Evolutionary conservation across 1,140 invertebrate genomes (phyloP).

Genomic region (Proctacanthus coquilletti): DNA sequence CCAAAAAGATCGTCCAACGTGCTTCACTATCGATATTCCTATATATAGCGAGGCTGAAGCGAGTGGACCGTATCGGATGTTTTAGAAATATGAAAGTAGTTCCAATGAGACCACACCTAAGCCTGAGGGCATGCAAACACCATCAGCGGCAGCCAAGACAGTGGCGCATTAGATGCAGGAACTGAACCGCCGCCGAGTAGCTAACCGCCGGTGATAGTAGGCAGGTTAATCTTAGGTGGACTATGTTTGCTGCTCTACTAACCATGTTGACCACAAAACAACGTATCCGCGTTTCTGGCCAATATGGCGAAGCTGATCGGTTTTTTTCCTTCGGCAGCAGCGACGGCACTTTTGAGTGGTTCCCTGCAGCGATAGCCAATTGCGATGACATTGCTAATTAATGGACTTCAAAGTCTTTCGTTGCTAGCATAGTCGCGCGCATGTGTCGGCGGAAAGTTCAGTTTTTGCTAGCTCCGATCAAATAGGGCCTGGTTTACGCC

Average conservation of each 20-base stretch:
- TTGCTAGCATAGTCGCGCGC: too few species aligned
- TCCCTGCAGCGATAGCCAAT: not conserved
- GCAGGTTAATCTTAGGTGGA: too few species aligned
- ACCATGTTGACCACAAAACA: too few species aligned
- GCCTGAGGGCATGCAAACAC: slow-evolving; percentile 1
- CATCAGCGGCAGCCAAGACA: not conserved
- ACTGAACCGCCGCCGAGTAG: not conserved
- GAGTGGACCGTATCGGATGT: slow-evolving; percentile 4
- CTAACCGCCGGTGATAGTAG: too few species aligned
- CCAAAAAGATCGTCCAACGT: too few species aligned
- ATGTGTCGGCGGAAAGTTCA: too few species aligned
- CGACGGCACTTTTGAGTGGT: not conserved
- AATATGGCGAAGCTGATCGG: not conserved
- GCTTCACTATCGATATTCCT: too few species aligned
- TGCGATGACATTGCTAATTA: slow-evolving; percentile 2
- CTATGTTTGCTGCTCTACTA: too few species aligned
- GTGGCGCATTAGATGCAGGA: not conserved
- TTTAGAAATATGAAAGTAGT: slow-evolving; percentile 5
- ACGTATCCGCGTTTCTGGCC: too few species aligned
- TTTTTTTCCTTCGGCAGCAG: not conserved
- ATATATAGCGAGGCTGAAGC: not conserved
- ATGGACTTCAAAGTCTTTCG: too few species aligned
- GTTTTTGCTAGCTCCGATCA: too few species aligned
- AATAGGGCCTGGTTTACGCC: too few species aligned
- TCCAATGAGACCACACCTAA: slow-evolving; percentile 3